Conservation (phyloP, 2,888 invertebrate genomes). For the Linnaemya tessellans region DNA sequence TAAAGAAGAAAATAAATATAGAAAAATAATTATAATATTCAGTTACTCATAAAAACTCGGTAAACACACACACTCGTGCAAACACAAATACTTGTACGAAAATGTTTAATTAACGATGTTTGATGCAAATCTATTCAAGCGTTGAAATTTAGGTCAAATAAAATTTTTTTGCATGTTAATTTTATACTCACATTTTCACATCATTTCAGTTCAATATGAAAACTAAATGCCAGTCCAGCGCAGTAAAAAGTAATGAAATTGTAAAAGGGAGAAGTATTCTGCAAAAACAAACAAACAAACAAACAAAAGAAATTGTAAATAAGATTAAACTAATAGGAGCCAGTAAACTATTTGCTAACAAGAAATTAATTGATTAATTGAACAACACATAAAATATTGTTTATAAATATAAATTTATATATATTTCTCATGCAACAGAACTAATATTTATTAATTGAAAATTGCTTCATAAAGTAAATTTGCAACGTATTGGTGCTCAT, state of each 20-base stretch:
- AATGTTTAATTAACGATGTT: conserved; percentile 38
- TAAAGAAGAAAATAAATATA: not conserved
- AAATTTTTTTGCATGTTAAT: conserved; percentile 35
- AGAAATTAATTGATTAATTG: not conserved
- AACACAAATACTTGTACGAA: conserved; percentile 24
- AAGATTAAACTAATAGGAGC: conserved; percentile 21
- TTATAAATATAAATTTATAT: no score
- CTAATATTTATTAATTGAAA: no score
- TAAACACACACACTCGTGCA: not conserved
- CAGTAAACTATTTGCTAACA: not conserved
- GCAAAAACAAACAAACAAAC: conserved; percentile 28
- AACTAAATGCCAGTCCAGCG: conserved; percentile 6
- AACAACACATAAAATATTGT: no score
- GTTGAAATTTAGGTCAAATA: conserved; percentile 53
- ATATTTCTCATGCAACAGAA: no score
- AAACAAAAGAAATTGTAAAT: not conserved
- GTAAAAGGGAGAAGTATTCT: conserved; percentile 35
- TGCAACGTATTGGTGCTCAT: no score
- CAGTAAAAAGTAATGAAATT: conserved; percentile 31
- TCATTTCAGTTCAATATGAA: conserved; percentile 51
- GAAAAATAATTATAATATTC: conserved; percentile 27
- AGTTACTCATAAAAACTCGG: conserved; percentile 4
- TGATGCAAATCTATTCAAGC: not conserved
- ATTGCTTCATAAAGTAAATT: no score
- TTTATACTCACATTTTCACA: conserved; percentile 61